Evolutionary conservation across 2,888 invertebrate species (phyloP).

Genomic region (Drymonia ruficornis): DNA sequence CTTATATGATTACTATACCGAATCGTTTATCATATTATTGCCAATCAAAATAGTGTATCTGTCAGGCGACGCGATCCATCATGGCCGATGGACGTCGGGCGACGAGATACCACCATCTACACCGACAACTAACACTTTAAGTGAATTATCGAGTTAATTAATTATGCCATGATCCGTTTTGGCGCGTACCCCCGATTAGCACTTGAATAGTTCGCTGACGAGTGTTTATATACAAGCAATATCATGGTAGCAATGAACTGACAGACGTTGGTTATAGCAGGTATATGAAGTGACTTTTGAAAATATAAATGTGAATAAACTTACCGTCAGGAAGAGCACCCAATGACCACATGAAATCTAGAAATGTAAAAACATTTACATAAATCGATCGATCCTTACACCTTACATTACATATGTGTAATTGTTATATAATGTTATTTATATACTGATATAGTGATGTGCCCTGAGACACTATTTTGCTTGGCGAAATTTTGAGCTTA

Average conservation of each 20-base stretch:
- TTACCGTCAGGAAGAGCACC: conserved; percentile 99
- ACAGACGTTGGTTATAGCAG: conserved; percentile 57
- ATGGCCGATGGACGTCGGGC: conserved; percentile 62
- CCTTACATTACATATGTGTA: conserved; percentile 62
- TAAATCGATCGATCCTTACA: conserved; percentile 82
- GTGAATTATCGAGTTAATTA: conserved; percentile 60
- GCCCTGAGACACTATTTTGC: conserved; percentile 84
- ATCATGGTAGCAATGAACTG: conserved; percentile 47
- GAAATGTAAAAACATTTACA: conserved; percentile 87
- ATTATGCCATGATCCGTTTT: conserved; percentile 58
- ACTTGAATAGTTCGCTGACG: conserved; percentile 42
- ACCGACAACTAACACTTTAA: conserved; percentile 58
- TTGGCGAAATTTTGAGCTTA: conserved; percentile 74
- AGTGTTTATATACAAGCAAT: conserved; percentile 27
- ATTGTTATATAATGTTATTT: conserved; percentile 47
- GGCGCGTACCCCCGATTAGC: conserved; percentile 55
- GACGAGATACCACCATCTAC: conserved; percentile 50
- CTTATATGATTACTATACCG: conserved; percentile 76
- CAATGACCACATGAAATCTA: conserved; percentile 99
- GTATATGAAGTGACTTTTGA: conserved; percentile 64
- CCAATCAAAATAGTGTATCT: conserved; percentile 85
- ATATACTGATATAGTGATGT: conserved; percentile 56
- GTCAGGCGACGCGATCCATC: conserved; percentile 80
- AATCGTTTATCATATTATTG: conserved; percentile 82
- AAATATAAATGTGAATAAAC: conserved; percentile 80